A percentile compares a stretch with the other conserved stretches of the same genome.
phyloP scores from a whole-genome alignment of 2,797 vertebrate genomes.

The Pseudotriccus pelzelni region DNA sequence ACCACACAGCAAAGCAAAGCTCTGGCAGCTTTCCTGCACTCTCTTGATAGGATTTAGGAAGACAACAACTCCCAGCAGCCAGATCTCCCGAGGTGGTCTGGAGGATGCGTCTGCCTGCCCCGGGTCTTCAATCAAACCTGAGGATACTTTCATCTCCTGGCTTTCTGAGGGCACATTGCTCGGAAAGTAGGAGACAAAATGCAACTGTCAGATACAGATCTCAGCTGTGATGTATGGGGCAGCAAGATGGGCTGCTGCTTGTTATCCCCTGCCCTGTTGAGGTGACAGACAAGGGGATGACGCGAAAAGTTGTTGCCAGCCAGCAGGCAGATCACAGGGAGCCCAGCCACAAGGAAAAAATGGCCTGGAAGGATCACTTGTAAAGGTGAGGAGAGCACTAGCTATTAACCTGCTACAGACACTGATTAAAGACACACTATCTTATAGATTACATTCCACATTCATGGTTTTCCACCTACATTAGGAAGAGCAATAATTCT shows the following conservation, averaged over 20 bases:
- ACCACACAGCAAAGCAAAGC: neutral
- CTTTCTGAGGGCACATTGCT: conserved; percentile 45
- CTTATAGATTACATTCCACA: neutral
- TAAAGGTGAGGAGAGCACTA: conserved; percentile 39
- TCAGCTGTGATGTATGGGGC: conserved; percentile 74
- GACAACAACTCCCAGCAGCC: conserved; percentile 2
- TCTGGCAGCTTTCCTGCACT: neutral
- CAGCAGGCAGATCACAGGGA: conserved; percentile 12
- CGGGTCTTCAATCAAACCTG: conserved; percentile 66
- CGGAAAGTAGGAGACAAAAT: conserved; percentile 71
- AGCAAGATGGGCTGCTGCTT: conserved; percentile 74
- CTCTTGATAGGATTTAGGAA: conserved; percentile 50
- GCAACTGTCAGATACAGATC: conserved; percentile 76
- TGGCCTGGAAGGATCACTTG: conserved; percentile 40
- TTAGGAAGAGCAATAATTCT: neutral
- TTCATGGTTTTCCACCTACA: neutral
- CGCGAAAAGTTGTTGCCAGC: neutral
- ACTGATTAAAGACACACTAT: conserved; percentile 26
- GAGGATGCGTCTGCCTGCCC: conserved; percentile 48
- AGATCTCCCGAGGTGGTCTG: conserved; percentile 30
- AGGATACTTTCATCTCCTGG: conserved; percentile 41
- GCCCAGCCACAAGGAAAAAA: conserved; percentile 12
- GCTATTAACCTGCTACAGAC: conserved; percentile 42
- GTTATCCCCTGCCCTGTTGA: conserved; percentile 73
- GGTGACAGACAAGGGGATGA: conserved; percentile 54